These are phyloP conservation scores for Elachura formosa DNA, from an alignment of 2,113 vertebrate genomes.

Conservation along the genomic window DNA sequence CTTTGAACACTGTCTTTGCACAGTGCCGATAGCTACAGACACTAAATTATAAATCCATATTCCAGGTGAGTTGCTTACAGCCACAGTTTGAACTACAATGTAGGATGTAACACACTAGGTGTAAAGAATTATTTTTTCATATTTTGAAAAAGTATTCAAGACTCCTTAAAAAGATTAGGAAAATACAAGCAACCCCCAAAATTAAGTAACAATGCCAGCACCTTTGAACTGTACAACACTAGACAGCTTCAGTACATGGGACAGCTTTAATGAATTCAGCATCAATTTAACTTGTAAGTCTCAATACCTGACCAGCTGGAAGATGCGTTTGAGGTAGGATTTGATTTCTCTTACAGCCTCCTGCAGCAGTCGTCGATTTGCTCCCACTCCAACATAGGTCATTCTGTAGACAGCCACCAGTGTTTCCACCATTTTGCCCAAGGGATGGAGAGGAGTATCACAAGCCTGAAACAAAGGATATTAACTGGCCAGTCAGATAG, in stretches of 20 bases:
- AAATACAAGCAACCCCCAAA: neutral
- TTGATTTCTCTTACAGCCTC: conserved; percentile 95
- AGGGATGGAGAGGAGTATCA: conserved; percentile 91
- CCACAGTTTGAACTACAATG: neutral
- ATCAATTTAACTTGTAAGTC: neutral
- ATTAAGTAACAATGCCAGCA: neutral
- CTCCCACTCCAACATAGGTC: conserved; percentile 96
- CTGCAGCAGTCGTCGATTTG: conserved; percentile 88
- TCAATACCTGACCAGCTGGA: conserved; percentile 86
- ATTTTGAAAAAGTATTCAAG: neutral
- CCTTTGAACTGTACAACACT: neutral
- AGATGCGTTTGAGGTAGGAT: conserved; percentile 92
- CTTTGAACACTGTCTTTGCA: neutral
- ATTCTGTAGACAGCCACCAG: conserved; percentile 94
- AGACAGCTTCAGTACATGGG: neutral
- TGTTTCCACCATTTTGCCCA: conserved; percentile 89
- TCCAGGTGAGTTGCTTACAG: neutral
- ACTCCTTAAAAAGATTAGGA: neutral
- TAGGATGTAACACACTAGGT: neutral
- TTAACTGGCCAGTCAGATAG: neutral
- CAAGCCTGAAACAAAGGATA: conserved; percentile 78
- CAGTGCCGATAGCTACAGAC: neutral
- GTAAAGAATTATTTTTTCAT: neutral
- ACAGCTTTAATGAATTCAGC: neutral
- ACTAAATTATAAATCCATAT: neutral